Evolutionary conservation across 2,113 vertebrate genomes (phyloP), one percentile per base, ranked within the genome.

Genomic region (Cervus canadensis): DNA sequence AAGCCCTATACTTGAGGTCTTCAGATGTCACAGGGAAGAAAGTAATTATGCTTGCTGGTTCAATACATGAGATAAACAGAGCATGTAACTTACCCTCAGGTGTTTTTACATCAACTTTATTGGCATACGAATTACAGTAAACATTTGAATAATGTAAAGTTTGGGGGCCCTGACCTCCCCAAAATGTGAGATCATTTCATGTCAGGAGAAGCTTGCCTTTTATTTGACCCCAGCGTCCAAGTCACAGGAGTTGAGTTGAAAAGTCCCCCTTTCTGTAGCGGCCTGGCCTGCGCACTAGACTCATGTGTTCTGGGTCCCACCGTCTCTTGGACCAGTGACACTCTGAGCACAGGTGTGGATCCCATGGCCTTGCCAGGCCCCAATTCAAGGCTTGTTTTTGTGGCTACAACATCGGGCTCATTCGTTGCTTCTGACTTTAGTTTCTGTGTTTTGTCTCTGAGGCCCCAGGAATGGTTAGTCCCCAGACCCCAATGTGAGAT

Each of bases 401-500:
- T 89, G 21, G 26, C n/a, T 60, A 15, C 36, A 76, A 52, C 3
- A 48, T 21, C 0, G 9, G 28, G 12, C 16, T 52, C 23, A 13
- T 84, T 36, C 1, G 23, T 28, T 5, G 16, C 25, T 36, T 62
- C 54, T 48, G 30, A n/a, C 30, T 40, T 57, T 8, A 54, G 21
- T 14, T n/a, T 85, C 86, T 48, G 4, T 2, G 45, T 36, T n/a
- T 62, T 33, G 0, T 33, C 43, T 83, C 9, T 30, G 5, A 16
- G 36, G 8, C 19, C 17, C 8, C 30, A 14, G 16, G 6, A 60
- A 62, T 12, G 2, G 16, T 5, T 17, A 60, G 16, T 81, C 43
- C n/a, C 2, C 1, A 16, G 43, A 26, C 3, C 9, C 30, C 17
- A 36, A 28, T 0, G 0, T n/a, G 30, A 1, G 33, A 6, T 28